These are phyloP conservation scores for Rhyacophila evoluta DNA, from an alignment of 2,888 invertebrate genomes.

Conservation along the genomic window DNA sequence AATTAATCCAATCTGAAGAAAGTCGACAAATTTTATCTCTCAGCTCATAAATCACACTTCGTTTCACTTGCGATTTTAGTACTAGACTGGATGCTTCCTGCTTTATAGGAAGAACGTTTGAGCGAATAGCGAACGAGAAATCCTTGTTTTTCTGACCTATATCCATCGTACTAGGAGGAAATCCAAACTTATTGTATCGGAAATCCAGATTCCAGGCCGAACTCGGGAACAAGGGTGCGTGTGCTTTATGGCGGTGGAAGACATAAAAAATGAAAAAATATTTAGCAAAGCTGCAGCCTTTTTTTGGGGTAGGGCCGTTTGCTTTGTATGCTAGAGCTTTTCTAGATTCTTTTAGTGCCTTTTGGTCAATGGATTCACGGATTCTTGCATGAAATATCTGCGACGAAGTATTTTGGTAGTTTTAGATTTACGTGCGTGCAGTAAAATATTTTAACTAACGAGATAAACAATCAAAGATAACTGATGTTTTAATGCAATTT, in stretches of 20 bases:
- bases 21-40: neutral
- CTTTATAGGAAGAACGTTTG: neutral
- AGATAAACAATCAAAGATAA: too few relatives aligned
- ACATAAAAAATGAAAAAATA: conserved; percentile 43
- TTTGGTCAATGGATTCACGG: conserved; percentile 10
- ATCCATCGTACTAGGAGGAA: neutral
- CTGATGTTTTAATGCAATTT: too few relatives aligned
- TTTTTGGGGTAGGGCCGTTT: neutral
- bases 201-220: neutral
- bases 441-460: too few relatives aligned
- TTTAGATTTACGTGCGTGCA: neutral
- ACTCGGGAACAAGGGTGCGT: neutral
- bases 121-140: neutral
- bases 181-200: conserved; percentile 31
- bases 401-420: neutral
- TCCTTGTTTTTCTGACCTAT: conserved; percentile 28
- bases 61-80: neutral
- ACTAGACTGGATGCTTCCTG: neutral
- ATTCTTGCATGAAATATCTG: neutral
- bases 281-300: conserved; percentile 36
- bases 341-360: neutral
- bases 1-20: neutral
- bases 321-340: neutral
- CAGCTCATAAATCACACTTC: neutral
- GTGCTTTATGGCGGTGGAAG: conserved; percentile 33